phyloP scores from a whole-genome alignment of 2,113 vertebrate species.

The Oplegnathus fasciatus region DNA sequence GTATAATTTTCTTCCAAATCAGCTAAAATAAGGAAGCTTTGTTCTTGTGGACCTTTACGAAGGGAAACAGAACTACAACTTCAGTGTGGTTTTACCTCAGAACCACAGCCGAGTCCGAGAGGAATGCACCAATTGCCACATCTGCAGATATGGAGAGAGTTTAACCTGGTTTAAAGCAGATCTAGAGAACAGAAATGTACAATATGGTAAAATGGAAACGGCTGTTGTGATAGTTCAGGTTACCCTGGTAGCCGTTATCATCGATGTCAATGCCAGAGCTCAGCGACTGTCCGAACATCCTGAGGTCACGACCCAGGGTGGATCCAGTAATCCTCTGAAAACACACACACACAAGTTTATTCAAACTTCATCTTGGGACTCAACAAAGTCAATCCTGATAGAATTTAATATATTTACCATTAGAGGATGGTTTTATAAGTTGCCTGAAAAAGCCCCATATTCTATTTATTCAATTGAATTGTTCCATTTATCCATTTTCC shows the following conservation, averaged over 20 bases:
- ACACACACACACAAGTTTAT: constrained; percentile 25
- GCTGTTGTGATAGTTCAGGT: neutral
- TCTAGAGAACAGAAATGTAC: neutral
- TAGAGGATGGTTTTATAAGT: too few species aligned
- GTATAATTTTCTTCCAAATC: neutral
- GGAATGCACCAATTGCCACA: constrained; percentile 94
- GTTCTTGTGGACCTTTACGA: neutral
- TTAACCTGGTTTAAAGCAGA: neutral
- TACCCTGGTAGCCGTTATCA: constrained; percentile 78
- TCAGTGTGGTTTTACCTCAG: constrained; percentile 87
- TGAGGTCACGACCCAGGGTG: constrained; percentile 67
- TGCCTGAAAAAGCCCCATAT: too few species aligned
- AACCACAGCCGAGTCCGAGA: constrained; percentile 91
- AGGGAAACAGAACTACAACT: neutral
- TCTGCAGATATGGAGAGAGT: constrained; percentile 83
- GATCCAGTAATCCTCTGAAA: constrained; percentile 75
- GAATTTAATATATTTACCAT: too few species aligned
- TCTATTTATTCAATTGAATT: too few species aligned
- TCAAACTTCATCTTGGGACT: too few species aligned
- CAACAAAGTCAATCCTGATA: too few species aligned
- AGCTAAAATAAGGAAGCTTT: neutral
- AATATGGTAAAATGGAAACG: neutral
- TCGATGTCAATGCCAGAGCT: constrained; percentile 79
- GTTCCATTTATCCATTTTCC: too few species aligned
- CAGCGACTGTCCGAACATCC: constrained; percentile 80